phyloP scores from a whole-genome alignment of 2,113 vertebrate genomes.

The Okapia johnstoni region DNA sequence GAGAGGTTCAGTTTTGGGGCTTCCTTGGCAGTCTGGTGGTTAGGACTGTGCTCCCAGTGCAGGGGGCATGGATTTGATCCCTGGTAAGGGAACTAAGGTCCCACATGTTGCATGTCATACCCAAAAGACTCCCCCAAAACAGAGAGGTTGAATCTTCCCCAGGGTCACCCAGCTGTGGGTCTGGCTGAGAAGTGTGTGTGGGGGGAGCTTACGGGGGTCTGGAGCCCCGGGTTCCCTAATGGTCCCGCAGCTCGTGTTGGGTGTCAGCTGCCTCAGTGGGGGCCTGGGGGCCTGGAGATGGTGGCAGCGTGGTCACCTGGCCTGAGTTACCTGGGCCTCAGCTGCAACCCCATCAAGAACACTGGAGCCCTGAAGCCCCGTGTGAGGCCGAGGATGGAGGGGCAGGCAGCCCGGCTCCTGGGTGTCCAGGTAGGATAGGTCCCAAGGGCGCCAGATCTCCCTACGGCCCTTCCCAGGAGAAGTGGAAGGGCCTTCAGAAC shows the following conservation, averaged over 20 bases:
- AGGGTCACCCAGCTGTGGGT: neutral
- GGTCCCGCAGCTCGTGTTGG: slow-evolving; percentile 84
- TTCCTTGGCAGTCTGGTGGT: neutral
- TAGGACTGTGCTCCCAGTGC: neutral
- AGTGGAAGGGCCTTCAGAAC: slow-evolving; percentile 82
- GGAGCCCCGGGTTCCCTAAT: neutral
- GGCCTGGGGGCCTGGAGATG: slow-evolving; percentile 78
- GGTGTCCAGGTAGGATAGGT: neutral
- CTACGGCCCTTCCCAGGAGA: slow-evolving; percentile 77
- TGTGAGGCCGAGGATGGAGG: slow-evolving; percentile 72
- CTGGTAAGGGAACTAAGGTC: neutral
- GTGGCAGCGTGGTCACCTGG: slow-evolving; percentile 86
- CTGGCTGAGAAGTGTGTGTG: neutral
- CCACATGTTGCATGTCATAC: neutral
- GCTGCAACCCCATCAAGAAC: slow-evolving; percentile 89
- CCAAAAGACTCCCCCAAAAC: neutral
- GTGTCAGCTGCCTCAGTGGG: slow-evolving; percentile 85
- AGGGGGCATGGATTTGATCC: neutral
- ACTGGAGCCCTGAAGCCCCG: slow-evolving; percentile 85
- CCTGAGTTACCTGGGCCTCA: slow-evolving; percentile 88
- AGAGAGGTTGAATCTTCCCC: neutral
- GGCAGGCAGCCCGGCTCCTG: neutral
- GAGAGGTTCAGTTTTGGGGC: neutral
- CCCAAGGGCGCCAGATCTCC: neutral
- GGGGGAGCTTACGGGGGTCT: neutral